These are phyloP conservation scores for Carassius gibelio DNA, from an alignment of 2,113 vertebrate genomes.

Conservation along the genomic window DNA sequence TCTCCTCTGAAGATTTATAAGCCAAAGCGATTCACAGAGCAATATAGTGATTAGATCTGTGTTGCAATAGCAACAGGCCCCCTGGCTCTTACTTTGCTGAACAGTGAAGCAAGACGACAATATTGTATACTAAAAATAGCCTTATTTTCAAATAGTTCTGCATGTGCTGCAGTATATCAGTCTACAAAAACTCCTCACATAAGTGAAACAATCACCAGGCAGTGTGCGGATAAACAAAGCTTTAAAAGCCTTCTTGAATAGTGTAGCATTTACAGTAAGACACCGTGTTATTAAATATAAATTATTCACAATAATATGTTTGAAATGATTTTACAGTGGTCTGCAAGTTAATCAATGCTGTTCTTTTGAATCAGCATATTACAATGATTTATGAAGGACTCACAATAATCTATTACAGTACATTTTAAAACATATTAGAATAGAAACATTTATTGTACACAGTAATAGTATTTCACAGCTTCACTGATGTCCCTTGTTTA, in stretches of 20 bases:
- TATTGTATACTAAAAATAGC: slow-evolving; percentile 25
- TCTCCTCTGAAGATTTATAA: slow-evolving; percentile 44
- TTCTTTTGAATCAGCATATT: neutral
- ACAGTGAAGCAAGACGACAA: slow-evolving; percentile 24
- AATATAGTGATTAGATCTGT: slow-evolving; percentile 44
- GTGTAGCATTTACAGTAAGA: too few species aligned
- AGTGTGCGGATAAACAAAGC: neutral
- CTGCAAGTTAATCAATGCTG: too few species aligned
- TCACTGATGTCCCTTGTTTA: neutral
- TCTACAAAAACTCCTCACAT: slow-evolving; percentile 4
- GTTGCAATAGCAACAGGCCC: slow-evolving; percentile 33
- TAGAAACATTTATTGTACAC: neutral
- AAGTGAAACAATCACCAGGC: neutral
- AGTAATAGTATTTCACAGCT: neutral
- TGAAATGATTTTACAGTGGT: too few species aligned
- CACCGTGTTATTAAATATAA: neutral
- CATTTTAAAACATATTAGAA: neutral
- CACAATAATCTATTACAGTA: neutral
- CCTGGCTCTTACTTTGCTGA: slow-evolving; percentile 10
- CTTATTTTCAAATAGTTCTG: slow-evolving; percentile 10
- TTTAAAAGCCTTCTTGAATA: neutral
- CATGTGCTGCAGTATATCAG: neutral
- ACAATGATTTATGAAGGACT: neutral
- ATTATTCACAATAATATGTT: too few species aligned
- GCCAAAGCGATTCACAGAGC: neutral